Conservation (phyloP, 2,113 vertebrate species). For the Caloenas nicobarica region DNA sequence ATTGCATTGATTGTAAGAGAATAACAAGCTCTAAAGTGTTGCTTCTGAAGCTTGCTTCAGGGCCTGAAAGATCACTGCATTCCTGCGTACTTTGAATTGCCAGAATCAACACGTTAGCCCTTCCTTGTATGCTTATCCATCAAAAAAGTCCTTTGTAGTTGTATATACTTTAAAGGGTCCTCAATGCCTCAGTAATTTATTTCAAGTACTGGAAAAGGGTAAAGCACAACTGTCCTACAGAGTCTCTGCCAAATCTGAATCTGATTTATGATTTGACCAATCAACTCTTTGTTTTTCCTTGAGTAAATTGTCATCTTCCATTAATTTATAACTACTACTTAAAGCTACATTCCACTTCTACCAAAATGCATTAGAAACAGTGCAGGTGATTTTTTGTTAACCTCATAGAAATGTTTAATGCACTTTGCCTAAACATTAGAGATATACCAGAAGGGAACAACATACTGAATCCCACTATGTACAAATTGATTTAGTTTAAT, state of each 20-base stretch:
- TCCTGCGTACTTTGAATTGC: not conserved
- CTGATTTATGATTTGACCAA: not conserved
- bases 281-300: not conserved
- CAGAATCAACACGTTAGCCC: not conserved
- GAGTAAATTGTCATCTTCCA: not conserved
- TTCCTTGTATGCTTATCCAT: not conserved
- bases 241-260: not conserved
- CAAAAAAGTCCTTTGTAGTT: not conserved
- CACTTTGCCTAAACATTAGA: not conserved
- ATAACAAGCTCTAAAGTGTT: not conserved
- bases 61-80: not conserved
- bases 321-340: not conserved
- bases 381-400: not conserved
- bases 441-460: not conserved
- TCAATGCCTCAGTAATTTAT: not conserved
- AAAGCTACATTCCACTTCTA: not conserved
- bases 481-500: not conserved
- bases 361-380: not conserved
- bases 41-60: constrained; percentile 1
- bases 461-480: not conserved
- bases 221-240: not conserved
- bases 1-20: not conserved
- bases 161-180: not conserved
- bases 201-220: not conserved
- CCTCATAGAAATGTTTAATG: not conserved